phyloP scores from a whole-genome alignment of 2,113 vertebrate species.

The Oncorhynchus clarkii region DNA sequence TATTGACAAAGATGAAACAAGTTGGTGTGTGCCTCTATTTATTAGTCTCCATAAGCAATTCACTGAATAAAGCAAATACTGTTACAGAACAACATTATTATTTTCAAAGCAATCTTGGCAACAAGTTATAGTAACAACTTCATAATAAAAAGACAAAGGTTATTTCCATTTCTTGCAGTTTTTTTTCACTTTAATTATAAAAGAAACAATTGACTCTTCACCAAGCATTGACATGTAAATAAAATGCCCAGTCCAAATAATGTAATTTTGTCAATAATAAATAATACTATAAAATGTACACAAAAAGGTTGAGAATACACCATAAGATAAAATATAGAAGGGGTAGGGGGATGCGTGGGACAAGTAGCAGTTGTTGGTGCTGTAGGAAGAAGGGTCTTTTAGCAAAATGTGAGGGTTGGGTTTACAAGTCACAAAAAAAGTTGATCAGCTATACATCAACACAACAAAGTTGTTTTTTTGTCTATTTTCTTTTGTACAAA shows the following conservation, averaged over 20 bases:
- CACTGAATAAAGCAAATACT: conserved; percentile 79
- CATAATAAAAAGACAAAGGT: conserved; percentile 73
- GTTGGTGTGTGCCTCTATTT: conserved; percentile 73
- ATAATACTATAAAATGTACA: conserved; percentile 84
- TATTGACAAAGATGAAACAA: conserved; percentile 39
- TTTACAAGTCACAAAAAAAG: conserved; percentile 77
- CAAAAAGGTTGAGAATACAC: conserved; percentile 74
- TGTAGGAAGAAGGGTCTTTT: conserved; percentile 38
- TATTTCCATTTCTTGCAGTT: conserved; percentile 51
- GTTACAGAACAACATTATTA: conserved; percentile 79
- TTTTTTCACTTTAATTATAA: conserved; percentile 60
- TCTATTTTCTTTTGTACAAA: conserved; percentile 73
- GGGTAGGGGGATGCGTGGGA: conserved; percentile 43
- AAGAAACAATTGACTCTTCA: no score
- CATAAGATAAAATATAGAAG: conserved; percentile 74
- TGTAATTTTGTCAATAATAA: conserved; percentile 39
- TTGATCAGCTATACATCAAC: conserved; percentile 77
- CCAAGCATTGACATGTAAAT: no score
- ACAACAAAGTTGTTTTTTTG: conserved; percentile 71
- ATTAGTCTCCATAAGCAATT: conserved; percentile 78
- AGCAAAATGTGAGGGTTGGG: conserved; percentile 72
- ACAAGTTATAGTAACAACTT: conserved; percentile 76
- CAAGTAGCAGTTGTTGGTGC: conserved; percentile 1
- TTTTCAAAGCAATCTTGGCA: conserved; percentile 75
- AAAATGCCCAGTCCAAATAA: no score